Evolutionary conservation across 2,797 vertebrate species (phyloP).

Genomic region (Silurus lanzhouensis): DNA sequence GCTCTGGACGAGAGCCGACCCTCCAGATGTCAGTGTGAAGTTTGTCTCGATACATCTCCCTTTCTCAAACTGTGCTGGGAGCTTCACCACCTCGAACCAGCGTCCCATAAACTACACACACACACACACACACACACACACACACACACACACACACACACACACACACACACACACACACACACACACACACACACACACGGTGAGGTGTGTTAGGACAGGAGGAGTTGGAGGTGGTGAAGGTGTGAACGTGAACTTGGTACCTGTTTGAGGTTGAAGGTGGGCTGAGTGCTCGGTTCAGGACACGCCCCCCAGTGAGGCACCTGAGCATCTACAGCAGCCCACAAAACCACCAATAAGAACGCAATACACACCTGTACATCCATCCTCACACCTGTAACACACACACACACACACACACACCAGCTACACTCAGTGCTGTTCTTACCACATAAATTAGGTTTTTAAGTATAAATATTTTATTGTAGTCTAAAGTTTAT

Average conservation of each 20-base stretch:
- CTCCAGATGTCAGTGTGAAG: conserved; percentile 79
- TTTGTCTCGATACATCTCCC: conserved; percentile 88
- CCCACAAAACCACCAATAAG: conserved; percentile 59
- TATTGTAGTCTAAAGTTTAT: background rate
- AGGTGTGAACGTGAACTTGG: background rate
- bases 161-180: background rate
- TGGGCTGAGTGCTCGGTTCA: conserved; percentile 70
- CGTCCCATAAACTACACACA: conserved; percentile 84
- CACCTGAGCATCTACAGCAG: conserved; percentile 68
- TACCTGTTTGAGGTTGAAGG: conserved; percentile 72
- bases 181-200: background rate
- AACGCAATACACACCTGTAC: conserved; percentile 64
- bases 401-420: background rate
- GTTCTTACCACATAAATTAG: too few relatives aligned
- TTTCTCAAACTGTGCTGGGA: conserved; percentile 85
- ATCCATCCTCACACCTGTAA: conserved; percentile 38
- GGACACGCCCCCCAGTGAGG: conserved; percentile 80
- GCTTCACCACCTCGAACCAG: conserved; percentile 92
- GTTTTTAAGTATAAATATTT: background rate
- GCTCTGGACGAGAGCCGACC: conserved; percentile 83
- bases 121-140: conserved; percentile 8
- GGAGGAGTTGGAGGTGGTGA: background rate
- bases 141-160: background rate
- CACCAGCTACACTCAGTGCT: too few relatives aligned
- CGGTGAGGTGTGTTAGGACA: background rate